Conservation (phyloP, 1,140 invertebrate species). For the Bombyx mori region ASM3026992v2 NC_085112.1:4895501-4896000, state of each 20-base stretch:
- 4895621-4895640: slow-evolving; percentile 8
- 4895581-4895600: slow-evolving; percentile 23
- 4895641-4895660: slow-evolving; percentile 28
- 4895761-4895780: slow-evolving; percentile 34
- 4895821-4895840: neutral
- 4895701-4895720: slow-evolving; percentile 34
- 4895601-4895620: slow-evolving; percentile 11
- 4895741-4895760: slow-evolving; percentile 25
- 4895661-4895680: slow-evolving; percentile 44
- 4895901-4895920: no score
- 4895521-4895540: slow-evolving; percentile 77
- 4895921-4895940: no score
- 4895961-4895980: no score
- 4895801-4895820: slow-evolving; percentile 10
- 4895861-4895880: neutral
- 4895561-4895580: slow-evolving; percentile 16
- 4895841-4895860: neutral
- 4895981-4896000: no score
- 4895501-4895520: slow-evolving; percentile 78
- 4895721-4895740: slow-evolving; percentile 18
- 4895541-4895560: slow-evolving; percentile 41
- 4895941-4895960: no score
- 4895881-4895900: no score
- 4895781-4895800: slow-evolving; percentile 41
- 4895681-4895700: slow-evolving; percentile 39